Percentiles rank a stretch among this genome's conserved stretches.
phyloP scores from a whole-genome alignment of 2,888 invertebrate genomes.

The Ophion ellenae region DNA sequence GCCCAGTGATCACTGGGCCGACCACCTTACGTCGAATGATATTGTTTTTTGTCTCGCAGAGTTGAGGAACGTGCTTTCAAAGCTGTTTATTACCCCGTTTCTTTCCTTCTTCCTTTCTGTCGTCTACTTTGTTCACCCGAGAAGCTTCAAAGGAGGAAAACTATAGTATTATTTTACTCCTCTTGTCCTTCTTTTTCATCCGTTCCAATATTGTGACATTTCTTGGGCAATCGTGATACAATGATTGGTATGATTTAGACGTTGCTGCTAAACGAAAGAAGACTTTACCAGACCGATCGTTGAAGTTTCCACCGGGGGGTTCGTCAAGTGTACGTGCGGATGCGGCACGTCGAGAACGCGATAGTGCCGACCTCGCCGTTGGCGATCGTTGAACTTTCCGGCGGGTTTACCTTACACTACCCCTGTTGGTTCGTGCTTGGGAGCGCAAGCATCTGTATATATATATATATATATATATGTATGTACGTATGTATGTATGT shows the following conservation, averaged over 20 bases:
- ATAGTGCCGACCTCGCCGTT: conserved; percentile 67
- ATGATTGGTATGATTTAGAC: conserved; percentile 5
- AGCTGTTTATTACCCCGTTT: not conserved
- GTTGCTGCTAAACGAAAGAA: conserved; percentile 29
- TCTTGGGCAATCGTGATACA: conserved; percentile 8
- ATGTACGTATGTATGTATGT: not conserved
- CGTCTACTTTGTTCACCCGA: conserved; percentile 1
- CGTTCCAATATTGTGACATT: conserved; percentile 8
- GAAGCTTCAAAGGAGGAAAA: no score
- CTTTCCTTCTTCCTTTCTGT: not conserved
- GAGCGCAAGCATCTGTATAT: not conserved
- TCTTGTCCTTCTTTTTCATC: conserved; percentile 13
- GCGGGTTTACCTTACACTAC: conserved; percentile 40
- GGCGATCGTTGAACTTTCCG: conserved; percentile 74
- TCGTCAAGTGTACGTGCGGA: conserved; percentile 42
- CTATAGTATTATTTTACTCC: not conserved
- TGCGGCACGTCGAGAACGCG: conserved; percentile 30
- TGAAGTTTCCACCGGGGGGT: conserved; percentile 72
- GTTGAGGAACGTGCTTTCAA: not conserved
- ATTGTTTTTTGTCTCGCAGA: not conserved
- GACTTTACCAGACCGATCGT: conserved; percentile 68
- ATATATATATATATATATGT: not conserved
- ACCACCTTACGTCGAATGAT: no score
- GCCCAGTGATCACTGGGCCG: no score
- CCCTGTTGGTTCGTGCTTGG: conserved; percentile 27